Base-by-base conservation (phyloP, 1,140 invertebrate species). In the Sminthurides bifidus region DNA sequence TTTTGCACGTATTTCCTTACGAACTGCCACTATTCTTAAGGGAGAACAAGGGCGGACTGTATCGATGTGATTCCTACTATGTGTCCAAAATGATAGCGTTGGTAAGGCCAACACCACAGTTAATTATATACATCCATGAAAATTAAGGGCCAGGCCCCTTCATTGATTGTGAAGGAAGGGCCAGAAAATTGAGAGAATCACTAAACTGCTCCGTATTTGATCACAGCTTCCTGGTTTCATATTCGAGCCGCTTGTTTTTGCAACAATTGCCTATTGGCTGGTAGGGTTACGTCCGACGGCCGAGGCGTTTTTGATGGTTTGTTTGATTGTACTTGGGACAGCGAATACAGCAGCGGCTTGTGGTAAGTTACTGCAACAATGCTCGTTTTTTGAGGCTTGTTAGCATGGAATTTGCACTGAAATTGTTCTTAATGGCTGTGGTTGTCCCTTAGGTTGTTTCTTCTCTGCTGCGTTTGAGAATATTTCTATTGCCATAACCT, bases 311-410 rank as follows among this genome's bases (percentile, higher is more conserved):
- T 67, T 75, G 1, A 74, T 81, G 51, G 84, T 84, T 1, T 68
- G 79, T n/a, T 67, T 84, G 27, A 70, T 83, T 1, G 71, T 81
- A 26, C 76, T 82, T 33, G 68, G 88, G 46, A 85, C 85, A 17
- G 81, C 87, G 67, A 88, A 87, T 66, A 81, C 87, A n/a, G 81
- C 86, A 12, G 81, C 82, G 12, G 83, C 85, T 52, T 88, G 85
- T 70, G 85, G 85, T 84, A 76, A 74, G 68, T 35, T 35, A 35
- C n/a, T 35, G 33, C 10, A 35, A 10, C n/a, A 10, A 35, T 35
- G 33, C n/a, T 35, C 33, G n/a, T 10, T n/a, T 35, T 10, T 10
- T 35, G 10, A 10, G n/a, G 10, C 10, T 35, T 35, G 10, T 35
- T 35, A 10, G n/a, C 33, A 10, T n/a, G 40, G 17, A 43, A n/a